A percentile compares a stretch with the other conserved stretches of the same genome.
Evolutionary conservation across 2,888 invertebrate species (phyloP).

Genomic region (Acanthococcus lagerstroemiae): DNA sequence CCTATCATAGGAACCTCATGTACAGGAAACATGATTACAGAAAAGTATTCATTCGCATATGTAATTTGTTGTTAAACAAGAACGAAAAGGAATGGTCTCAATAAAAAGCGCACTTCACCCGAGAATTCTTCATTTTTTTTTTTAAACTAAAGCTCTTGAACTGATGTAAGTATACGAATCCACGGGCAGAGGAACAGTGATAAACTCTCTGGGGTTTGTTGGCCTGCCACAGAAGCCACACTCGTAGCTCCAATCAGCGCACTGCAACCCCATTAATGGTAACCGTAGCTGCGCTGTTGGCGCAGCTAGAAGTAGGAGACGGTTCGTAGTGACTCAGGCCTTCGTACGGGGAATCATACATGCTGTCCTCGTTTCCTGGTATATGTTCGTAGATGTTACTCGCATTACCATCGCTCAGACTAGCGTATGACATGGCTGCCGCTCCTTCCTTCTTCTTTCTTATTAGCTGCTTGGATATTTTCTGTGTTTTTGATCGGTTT

Average conservation of each 20-base stretch:
- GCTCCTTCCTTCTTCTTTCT: slow-evolving; percentile 78
- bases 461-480: slow-evolving; percentile 74
- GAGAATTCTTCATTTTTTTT: too few relatives aligned
- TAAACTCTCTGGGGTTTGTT: too few relatives aligned
- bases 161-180: too few relatives aligned
- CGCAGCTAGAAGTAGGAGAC: slow-evolving; percentile 48
- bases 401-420: slow-evolving; percentile 51
- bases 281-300: slow-evolving; percentile 45
- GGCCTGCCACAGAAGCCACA: too few relatives aligned
- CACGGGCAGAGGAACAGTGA: too few relatives aligned
- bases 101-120: too few relatives aligned
- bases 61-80: too few relatives aligned
- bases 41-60: too few relatives aligned
- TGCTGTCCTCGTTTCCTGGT: slow-evolving; percentile 46
- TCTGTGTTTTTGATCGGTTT: slow-evolving; percentile 80
- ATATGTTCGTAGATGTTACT: slow-evolving; percentile 53
- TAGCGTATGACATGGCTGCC: slow-evolving; percentile 80
- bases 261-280: slow-evolving; percentile 84
- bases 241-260: slow-evolving; percentile 37
- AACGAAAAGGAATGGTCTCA: too few relatives aligned
- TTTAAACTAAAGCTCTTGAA: too few relatives aligned
- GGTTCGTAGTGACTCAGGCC: slow-evolving; percentile 60
- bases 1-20: too few relatives aligned
- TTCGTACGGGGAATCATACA: slow-evolving; percentile 67
- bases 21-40: too few relatives aligned